Conservation (phyloP, 2,888 invertebrate species). For the Trichopria drosophilae region DNA sequence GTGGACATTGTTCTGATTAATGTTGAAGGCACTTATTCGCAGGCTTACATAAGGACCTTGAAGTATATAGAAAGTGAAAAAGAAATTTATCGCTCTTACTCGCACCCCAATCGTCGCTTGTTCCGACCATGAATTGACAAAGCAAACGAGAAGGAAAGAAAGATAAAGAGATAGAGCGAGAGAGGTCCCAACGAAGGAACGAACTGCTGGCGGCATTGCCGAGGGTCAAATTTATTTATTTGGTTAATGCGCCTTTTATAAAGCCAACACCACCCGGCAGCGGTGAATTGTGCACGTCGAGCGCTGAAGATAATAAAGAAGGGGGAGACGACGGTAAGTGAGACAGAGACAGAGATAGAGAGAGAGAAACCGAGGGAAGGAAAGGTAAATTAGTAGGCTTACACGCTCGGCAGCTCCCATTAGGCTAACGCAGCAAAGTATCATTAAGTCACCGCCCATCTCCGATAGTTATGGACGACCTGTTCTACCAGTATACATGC, state of each 20-base stretch:
- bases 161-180: too few species aligned
- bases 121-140: too few species aligned
- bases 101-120: constrained; percentile 8
- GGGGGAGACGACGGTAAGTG: constrained; percentile 18
- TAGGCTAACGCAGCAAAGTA: constrained; percentile 34
- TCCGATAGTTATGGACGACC: constrained; percentile 24
- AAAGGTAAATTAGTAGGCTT: constrained; percentile 28
- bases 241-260: constrained; percentile 26
- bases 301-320: constrained; percentile 14
- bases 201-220: too few species aligned
- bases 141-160: too few species aligned
- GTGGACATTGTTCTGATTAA: constrained; percentile 30
- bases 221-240: constrained; percentile 26
- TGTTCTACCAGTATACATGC: constrained; percentile 1
- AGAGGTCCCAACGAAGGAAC: too few species aligned
- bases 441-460: constrained; percentile 34
- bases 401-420: constrained; percentile 35
- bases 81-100: background rate
- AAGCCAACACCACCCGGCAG: too few species aligned
- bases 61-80: too few species aligned
- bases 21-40: constrained; percentile 28
- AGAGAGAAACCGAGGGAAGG: constrained; percentile 1
- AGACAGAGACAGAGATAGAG: constrained; percentile 1
- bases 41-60: constrained; percentile 25
- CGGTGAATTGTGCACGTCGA: too few species aligned